Base-by-base conservation (phyloP, 2,888 invertebrate genomes). In the Drosophila anomalata region DNA sequence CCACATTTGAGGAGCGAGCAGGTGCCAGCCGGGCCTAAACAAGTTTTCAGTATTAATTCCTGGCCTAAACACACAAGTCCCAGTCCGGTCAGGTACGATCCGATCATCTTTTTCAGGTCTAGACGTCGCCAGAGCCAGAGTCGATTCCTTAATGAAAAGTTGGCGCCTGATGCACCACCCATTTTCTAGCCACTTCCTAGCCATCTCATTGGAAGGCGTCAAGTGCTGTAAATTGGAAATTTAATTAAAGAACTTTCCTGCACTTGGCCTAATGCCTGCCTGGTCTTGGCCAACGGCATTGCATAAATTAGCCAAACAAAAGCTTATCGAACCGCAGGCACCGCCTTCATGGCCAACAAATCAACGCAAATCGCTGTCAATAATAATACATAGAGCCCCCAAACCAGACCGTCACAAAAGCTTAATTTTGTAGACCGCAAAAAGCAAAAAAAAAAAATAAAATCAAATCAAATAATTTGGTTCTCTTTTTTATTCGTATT, bases 331-430 rank as follows among this genome's bases (percentile, higher is more conserved):
- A 77, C 75, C 73, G 77, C 79, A 82, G 47, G 54, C 51, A 42
- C 46, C 26, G 26, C 24, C 79, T 82, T 88, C 82, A 83, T 77
- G 82, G 82, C 74, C 88, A 74, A 36, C 67, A 73, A 74, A 79
- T 70, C 86, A 73, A 47, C 68, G 78, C 85, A 87, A 81, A 87
- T 85, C 82, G 82, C 82, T 78, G 82, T 76, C 86, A 87, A 87
- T 85, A 80, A 73, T 75, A 73, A 71, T 44, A 48, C 31, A 72
- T 50, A 22, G 41, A 65, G 68, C 51, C 74, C 48, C 51, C 71
- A 47, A 57, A 73, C 66, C 78, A 67, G 70, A 76, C 82, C 69
- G 56, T 54, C 74, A 72, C 71, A 73, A 74, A 85, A 88, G 86
- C 86, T 88, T 87, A 82, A 82, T 85, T 85, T 85, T 66, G 73